Evolutionary conservation across 2,888 invertebrate species (phyloP).

Genomic region (Ectemnius lituratus): DNA sequence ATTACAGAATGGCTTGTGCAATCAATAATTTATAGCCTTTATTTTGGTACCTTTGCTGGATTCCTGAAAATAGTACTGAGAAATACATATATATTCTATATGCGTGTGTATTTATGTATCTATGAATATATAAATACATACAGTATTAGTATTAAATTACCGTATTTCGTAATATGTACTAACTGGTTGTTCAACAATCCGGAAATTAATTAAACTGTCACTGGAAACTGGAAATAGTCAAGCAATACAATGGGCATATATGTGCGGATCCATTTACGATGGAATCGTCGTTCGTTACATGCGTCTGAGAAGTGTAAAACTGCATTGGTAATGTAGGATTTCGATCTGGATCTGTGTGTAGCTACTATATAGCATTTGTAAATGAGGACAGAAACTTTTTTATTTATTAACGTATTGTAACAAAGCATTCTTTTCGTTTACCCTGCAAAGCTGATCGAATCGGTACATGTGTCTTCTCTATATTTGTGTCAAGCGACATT

Average conservation of each 20-base stretch:
- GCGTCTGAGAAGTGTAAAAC: too few relatives aligned
- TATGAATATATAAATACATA: slow-evolving; percentile 19
- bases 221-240: too few relatives aligned
- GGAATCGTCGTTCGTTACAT: slow-evolving; percentile 5
- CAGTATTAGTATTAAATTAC: slow-evolving; percentile 34
- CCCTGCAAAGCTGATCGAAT: background rate
- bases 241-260: too few relatives aligned
- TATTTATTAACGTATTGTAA: slow-evolving; percentile 35
- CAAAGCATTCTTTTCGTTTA: slow-evolving; percentile 15
- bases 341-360: slow-evolving; percentile 32
- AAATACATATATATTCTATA: slow-evolving; percentile 18
- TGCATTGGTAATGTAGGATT: slow-evolving; percentile 22
- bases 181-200: slow-evolving; percentile 38
- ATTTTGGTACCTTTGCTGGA: slow-evolving; percentile 49
- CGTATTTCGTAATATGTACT: slow-evolving; percentile 41
- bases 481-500: slow-evolving; percentile 46
- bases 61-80: slow-evolving; percentile 37
- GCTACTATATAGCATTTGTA: slow-evolving; percentile 31
- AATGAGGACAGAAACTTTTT: slow-evolving; percentile 14
- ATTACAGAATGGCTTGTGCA: slow-evolving; percentile 50
- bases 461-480: slow-evolving; percentile 14
- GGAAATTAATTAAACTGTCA: too few relatives aligned
- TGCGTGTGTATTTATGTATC: background rate
- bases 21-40: slow-evolving; percentile 49
- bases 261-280: too few relatives aligned